phyloP scores from a whole-genome alignment of 2,797 vertebrate species.

The Amniataba percoides region DNA sequence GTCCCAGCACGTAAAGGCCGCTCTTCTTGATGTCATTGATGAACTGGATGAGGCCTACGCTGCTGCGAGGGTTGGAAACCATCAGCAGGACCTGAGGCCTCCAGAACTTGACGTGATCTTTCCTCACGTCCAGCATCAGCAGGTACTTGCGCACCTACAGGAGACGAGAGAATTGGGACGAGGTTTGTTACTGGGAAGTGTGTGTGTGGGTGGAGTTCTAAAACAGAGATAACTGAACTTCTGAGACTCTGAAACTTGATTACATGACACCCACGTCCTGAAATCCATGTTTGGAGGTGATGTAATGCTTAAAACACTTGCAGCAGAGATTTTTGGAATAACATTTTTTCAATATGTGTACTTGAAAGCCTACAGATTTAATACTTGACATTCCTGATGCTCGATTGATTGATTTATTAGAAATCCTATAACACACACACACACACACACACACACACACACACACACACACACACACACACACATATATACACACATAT shows the following conservation, averaged over 20 bases:
- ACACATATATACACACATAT: too few species aligned
- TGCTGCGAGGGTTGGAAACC: conserved; percentile 87
- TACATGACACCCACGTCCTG: neutral
- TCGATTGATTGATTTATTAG: too few species aligned
- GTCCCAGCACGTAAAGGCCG: conserved; percentile 88
- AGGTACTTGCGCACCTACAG: conserved; percentile 88
- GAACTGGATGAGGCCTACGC: conserved; percentile 86
- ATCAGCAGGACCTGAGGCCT: conserved; percentile 89
- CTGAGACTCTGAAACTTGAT: neutral
- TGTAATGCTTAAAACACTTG: neutral
- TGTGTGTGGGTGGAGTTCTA: neutral
- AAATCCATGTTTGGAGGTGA: conserved; percentile 15
- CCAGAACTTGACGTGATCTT: conserved; percentile 91
- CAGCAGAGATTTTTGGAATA: neutral
- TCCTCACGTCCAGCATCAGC: conserved; percentile 89
- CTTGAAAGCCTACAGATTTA: neutral
- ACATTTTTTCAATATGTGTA: neutral
- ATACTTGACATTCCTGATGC: neutral
- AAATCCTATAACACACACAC: too few species aligned
- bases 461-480: too few species aligned
- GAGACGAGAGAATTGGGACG: neutral
- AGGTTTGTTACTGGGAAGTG: neutral
- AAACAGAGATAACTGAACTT: neutral
- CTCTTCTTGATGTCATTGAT: conserved; percentile 91
- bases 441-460: too few species aligned